A percentile compares a stretch with the other conserved stretches of the same genome.
Evolutionary conservation across 2,113 vertebrate genomes (phyloP).

Genomic region (Grallaria varia): DNA sequence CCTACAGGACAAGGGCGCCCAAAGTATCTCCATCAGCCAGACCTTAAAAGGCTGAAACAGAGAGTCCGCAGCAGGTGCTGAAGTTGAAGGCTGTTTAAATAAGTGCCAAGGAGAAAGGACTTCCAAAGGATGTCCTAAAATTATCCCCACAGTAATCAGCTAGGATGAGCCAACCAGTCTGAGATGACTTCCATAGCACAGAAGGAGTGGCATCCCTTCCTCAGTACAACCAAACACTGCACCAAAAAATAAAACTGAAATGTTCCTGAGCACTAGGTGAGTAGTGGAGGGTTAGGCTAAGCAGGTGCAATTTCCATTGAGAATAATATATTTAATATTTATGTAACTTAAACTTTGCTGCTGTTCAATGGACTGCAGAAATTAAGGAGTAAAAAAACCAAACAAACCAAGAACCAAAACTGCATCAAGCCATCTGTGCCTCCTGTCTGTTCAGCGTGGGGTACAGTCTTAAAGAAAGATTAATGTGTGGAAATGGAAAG

Average conservation of each 20-base stretch:
- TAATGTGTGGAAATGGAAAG: conserved; percentile 23
- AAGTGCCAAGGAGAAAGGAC: background rate
- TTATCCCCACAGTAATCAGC: background rate
- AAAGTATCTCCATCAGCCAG: background rate
- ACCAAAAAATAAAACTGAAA: background rate
- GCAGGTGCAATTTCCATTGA: background rate
- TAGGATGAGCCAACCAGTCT: background rate
- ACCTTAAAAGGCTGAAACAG: background rate
- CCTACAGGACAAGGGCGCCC: background rate
- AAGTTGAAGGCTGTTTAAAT: background rate
- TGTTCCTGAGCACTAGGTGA: background rate
- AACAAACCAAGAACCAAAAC: background rate
- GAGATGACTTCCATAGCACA: background rate
- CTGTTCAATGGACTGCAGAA: conserved; percentile 3
- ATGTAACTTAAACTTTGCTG: conserved; percentile 1
- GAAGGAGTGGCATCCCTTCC: background rate
- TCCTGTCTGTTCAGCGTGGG: background rate
- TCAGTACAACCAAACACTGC: background rate
- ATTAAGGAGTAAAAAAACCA: background rate
- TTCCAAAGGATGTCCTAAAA: background rate
- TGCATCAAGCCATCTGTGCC: conserved; percentile 28
- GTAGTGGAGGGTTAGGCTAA: background rate
- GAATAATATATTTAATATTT: conserved; percentile 5
- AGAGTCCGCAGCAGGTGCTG: fast-evolving
- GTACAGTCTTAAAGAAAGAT: conserved; percentile 19